Conservation (phyloP, 1,140 invertebrate genomes). For the Eurytemora carolleeae region DNA sequence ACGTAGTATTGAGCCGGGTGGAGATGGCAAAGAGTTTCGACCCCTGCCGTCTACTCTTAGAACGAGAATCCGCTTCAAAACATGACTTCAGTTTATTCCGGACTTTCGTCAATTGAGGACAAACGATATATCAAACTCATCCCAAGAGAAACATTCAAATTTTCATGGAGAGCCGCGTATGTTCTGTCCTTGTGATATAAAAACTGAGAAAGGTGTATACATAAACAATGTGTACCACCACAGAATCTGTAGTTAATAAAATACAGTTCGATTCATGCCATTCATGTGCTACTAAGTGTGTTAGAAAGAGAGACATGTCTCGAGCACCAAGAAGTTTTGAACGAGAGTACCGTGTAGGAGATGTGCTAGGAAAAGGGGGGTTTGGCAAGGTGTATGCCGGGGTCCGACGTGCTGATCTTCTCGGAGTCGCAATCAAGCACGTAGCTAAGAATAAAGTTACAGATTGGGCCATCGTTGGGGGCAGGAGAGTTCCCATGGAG, state of each 20-base stretch:
- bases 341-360: conserved; percentile 29
- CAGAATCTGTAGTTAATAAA: too few species aligned
- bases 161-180: not conserved
- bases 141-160: not conserved
- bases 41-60: too few species aligned
- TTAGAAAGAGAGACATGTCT: too few species aligned
- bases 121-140: not conserved
- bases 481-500: conserved; percentile 36
- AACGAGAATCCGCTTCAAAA: too few species aligned
- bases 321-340: conserved; percentile 16
- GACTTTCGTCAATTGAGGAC: not conserved
- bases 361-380: conserved; percentile 33
- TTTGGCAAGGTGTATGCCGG: conserved; percentile 37
- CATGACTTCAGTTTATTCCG: too few species aligned
- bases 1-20: too few species aligned
- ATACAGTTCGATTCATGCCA: too few species aligned
- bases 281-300: too few species aligned
- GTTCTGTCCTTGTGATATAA: not conserved
- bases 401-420: conserved; percentile 27
- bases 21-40: too few species aligned
- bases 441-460: conserved; percentile 37
- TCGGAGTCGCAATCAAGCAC: conserved; percentile 39
- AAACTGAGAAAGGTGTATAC: not conserved
- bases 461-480: conserved; percentile 34
- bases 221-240: not conserved